These are phyloP conservation scores for Pararge aegeria DNA, from an alignment of 1,140 invertebrate species.

Conservation along the genomic window DNA sequence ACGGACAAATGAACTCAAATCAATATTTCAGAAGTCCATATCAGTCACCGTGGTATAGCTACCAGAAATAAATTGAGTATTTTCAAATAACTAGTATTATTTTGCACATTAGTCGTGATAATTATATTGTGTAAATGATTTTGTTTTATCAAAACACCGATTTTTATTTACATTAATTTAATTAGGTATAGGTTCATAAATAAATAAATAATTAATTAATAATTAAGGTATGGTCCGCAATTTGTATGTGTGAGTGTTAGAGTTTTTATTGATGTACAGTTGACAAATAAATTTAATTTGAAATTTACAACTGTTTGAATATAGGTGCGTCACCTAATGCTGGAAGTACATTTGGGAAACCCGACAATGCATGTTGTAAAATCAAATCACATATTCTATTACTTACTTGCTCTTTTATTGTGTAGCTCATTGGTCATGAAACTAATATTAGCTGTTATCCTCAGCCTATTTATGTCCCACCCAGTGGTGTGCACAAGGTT, in stretches of 20 bases:
- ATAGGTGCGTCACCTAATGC: neutral
- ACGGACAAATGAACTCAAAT: conserved; percentile 39
- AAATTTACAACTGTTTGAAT: conserved; percentile 8
- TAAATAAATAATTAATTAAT: conserved; percentile 16
- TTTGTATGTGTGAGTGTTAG: conserved; percentile 11
- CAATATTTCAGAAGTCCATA: conserved; percentile 60
- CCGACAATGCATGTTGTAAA: too few relatives aligned
- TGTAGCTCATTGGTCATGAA: too few relatives aligned
- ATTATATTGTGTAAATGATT: conserved; percentile 20
- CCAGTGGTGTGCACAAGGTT: too few relatives aligned
- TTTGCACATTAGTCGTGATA: conserved; percentile 10
- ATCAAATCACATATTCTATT: too few relatives aligned
- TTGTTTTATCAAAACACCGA: neutral
- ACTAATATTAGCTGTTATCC: too few relatives aligned
- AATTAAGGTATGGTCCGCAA: conserved; percentile 14
- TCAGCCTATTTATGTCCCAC: too few relatives aligned
- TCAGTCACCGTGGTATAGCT: conserved; percentile 57
- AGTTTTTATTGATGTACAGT: conserved; percentile 21
- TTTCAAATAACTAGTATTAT: conserved; percentile 15
- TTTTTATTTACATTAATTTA: neutral
- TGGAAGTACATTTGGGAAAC: neutral
- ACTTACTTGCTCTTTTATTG: too few relatives aligned
- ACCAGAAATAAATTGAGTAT: conserved; percentile 47
- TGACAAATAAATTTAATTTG: conserved; percentile 18
- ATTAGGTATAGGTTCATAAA: neutral